These are phyloP conservation scores for Malurus cyaneus DNA, from an alignment of 2,113 vertebrate species.

Conservation along the genomic window DNA sequence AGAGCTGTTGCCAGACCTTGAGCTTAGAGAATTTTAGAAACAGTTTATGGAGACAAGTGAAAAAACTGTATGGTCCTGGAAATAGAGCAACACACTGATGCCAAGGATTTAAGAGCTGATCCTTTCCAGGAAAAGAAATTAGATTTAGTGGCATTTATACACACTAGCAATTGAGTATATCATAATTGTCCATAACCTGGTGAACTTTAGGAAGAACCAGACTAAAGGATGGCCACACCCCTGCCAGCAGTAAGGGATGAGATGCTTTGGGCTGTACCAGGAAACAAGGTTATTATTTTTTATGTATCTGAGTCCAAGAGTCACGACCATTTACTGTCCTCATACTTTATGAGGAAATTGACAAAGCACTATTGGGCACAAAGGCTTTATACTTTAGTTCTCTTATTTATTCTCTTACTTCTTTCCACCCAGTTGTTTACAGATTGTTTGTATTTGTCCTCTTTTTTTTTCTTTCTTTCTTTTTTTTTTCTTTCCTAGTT, in stretches of 20 bases:
- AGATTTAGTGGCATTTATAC: not conserved
- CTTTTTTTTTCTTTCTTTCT: too few species aligned
- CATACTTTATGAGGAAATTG: accelerated
- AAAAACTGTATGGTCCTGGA: not conserved
- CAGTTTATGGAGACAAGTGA: not conserved
- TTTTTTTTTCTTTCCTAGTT: not conserved
- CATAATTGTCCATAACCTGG: not conserved
- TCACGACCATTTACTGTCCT: not conserved
- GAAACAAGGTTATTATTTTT: not conserved
- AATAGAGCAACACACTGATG: not conserved
- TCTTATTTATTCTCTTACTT: not conserved
- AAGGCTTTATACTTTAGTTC: not conserved
- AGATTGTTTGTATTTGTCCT: not conserved
- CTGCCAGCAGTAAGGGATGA: not conserved
- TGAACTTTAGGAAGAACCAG: not conserved
- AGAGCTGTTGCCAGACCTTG: not conserved
- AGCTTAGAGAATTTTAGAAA: not conserved
- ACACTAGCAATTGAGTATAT: not conserved
- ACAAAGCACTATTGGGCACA: not conserved
- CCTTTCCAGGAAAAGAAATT: not conserved
- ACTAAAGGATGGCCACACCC: not conserved
- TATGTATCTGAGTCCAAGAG: not conserved
- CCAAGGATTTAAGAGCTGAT: not conserved
- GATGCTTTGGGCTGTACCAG: not conserved
- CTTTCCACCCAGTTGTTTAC: not conserved